Evolutionary conservation across 1,140 invertebrate genomes (phyloP), one percentile per base, ranked within the genome.

Genomic region (Nasonia longicornis): DNA sequence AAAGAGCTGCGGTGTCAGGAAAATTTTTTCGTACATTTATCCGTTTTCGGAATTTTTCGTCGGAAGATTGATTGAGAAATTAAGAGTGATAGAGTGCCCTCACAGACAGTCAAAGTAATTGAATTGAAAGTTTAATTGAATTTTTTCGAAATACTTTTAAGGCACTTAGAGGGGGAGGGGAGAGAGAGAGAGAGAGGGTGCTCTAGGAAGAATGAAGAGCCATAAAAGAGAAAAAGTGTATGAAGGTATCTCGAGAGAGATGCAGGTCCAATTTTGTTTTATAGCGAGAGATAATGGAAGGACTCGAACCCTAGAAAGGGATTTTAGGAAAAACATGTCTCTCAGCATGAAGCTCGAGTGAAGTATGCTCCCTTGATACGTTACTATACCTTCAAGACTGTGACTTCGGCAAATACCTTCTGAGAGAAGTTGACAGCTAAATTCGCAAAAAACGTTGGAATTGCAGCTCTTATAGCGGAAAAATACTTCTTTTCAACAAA

Each of bases 301-400:
- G 16, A n/a, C 16, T 58, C 52, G 16, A 58, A 20, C 52, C 16
- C 2, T 20, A n/a, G 52, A 58, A 20, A 58, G 52, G 6, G 52
- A 58, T 58, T 58, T 58, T 58, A 58, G 52, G 52, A 58, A 58
- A n/a, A 58, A 58, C 52, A 58, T 58, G 14, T 58, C 52, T 58
- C 20, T 58, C 52, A n/a, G 52, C 52, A 58, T 58, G 52, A 58
- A 58, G 52, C 52, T 58, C 52, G 20, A 58, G 52, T 58, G 20
- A 58, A 58, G 16, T 58, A 52, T 16, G 0, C 14, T 52, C 48
- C 48, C 48, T 52, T 52, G 48, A 16, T 52, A 52, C 48, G 3
- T 16, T 26, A 26, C 14, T 35, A 3, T 14, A 52, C 48, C 12
- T 52, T 52, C 48, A 52, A 52, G 48, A 52, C 48, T 16, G 16